Percentiles rank a stretch among this genome's conserved stretches.
Evolutionary conservation across 1,140 invertebrate genomes (phyloP).

Genomic region (Orius insidiosus): DNA sequence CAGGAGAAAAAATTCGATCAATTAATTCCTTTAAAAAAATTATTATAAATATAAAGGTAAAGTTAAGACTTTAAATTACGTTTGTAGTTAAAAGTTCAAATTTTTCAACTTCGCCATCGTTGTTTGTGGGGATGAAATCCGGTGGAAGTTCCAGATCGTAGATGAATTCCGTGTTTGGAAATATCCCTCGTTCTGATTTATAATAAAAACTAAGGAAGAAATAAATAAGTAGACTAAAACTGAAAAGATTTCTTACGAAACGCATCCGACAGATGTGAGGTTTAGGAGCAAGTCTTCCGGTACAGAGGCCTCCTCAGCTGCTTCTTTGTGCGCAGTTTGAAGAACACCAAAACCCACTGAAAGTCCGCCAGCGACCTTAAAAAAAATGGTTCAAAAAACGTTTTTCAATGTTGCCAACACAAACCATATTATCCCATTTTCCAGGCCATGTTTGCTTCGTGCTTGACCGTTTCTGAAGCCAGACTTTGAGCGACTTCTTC

Average conservation of each 20-base stretch:
- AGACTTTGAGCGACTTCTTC: conserved; percentile 64
- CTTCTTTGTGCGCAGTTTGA: conserved; percentile 83
- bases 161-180: conserved; percentile 89
- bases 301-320: conserved; percentile 82
- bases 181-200: conserved; percentile 78
- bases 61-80: conserved; percentile 29
- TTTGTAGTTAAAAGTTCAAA: conserved; percentile 70
- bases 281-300: conserved; percentile 52
- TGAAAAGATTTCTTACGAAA: conserved; percentile 39
- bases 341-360: conserved; percentile 70
- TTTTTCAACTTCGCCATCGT: conserved; percentile 81
- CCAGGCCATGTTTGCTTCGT: conserved; percentile 90
- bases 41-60: conserved; percentile 1
- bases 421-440: conserved; percentile 85
- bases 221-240: background rate
- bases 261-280: conserved; percentile 60
- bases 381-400: background rate
- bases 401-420: background rate
- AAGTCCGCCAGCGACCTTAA: conserved; percentile 63
- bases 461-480: conserved; percentile 76
- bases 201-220: conserved; percentile 57
- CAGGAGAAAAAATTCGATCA: conserved; percentile 55
- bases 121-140: conserved; percentile 75
- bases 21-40: conserved; percentile 31
- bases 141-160: conserved; percentile 80